Evolutionary conservation across 1,140 invertebrate species (phyloP).

Genomic region (Bombus waltoni): DNA sequence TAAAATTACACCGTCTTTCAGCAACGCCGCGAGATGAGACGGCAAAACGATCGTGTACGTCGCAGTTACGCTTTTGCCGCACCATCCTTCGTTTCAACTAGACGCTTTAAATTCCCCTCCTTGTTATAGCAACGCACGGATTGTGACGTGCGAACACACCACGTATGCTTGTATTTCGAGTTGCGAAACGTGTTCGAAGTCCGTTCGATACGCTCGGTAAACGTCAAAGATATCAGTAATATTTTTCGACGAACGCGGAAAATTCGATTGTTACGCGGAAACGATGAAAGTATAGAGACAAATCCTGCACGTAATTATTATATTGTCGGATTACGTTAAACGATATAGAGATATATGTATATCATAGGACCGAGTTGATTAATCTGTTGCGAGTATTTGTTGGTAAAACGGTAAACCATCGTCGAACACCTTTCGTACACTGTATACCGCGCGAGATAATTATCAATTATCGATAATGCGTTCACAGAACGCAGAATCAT

Average conservation of each 20-base stretch:
- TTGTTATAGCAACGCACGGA: background rate
- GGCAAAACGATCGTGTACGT: slow-evolving; percentile 13
- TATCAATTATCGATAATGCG: slow-evolving; percentile 20
- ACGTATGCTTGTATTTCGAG: slow-evolving; percentile 11
- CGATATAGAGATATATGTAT: slow-evolving; percentile 20
- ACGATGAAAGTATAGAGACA: slow-evolving; percentile 32
- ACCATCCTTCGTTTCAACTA: background rate
- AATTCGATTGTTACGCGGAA: slow-evolving; percentile 3
- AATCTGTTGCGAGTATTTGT: background rate
- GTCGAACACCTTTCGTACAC: slow-evolving; percentile 51
- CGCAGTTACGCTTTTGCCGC: slow-evolving; percentile 43
- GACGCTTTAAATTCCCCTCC: background rate
- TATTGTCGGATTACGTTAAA: background rate
- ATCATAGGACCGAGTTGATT: background rate
- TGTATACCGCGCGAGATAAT: slow-evolving; percentile 14
- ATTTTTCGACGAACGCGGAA: slow-evolving; percentile 18
- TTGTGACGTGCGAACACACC: slow-evolving; percentile 49
- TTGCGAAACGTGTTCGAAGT: slow-evolving; percentile 46
- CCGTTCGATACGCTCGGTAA: background rate
- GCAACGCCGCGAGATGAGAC: slow-evolving; percentile 27
- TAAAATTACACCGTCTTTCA: slow-evolving; percentile 47
- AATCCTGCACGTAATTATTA: slow-evolving; percentile 20
- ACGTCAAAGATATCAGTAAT: background rate
- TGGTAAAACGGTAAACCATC: background rate
- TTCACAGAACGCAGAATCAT: slow-evolving; percentile 49